These are phyloP conservation scores for Gallinago undulata DNA, from an alignment of 2,113 vertebrate genomes.

Conservation along the genomic window DNA sequence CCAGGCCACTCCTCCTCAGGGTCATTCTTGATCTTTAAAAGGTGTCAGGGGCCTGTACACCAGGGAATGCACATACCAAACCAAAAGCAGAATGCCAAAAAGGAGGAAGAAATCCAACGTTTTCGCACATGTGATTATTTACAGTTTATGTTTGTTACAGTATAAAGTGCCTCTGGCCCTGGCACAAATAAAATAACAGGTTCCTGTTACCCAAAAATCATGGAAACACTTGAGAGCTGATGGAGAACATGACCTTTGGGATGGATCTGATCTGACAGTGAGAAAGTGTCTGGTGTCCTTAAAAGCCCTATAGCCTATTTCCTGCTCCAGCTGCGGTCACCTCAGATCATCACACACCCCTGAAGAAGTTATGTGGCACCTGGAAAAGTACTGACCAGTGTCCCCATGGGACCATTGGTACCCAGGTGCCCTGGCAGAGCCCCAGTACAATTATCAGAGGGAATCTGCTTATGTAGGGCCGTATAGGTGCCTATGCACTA, in stretches of 20 bases:
- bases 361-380: neutral
- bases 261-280: neutral
- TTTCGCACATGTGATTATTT: neutral
- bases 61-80: neutral
- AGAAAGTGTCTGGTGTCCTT: neutral
- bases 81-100: neutral
- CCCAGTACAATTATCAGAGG: neutral
- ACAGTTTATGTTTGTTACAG: neutral
- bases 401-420: fast-evolving
- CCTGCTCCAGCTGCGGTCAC: fast-evolving
- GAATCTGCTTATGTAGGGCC: neutral
- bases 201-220: neutral
- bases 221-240: neutral
- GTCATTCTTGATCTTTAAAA: neutral
- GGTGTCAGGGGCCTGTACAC: neutral
- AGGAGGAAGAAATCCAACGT: neutral
- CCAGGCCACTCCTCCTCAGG: neutral
- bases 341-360: neutral
- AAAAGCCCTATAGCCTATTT: neutral
- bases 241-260: neutral
- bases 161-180: neutral
- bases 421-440: neutral
- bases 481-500: neutral
- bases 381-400: neutral
- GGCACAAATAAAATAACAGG: neutral